Evolutionary conservation across 35 echinoderm and acorn worm genomes (phyloP).

Genomic region (Amphiura filiformis): DNA sequence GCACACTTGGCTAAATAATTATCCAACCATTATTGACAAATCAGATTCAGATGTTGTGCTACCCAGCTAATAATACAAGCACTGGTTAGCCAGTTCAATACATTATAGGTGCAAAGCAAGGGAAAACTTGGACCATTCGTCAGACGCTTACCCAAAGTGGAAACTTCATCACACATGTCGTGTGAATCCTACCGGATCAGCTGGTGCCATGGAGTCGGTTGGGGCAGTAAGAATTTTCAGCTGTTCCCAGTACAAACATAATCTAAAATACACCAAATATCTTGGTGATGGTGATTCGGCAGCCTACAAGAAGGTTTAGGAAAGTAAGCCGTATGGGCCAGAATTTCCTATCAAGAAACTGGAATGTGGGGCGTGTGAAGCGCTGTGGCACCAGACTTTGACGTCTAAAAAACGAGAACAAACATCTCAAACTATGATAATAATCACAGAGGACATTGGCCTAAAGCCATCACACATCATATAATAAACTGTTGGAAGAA

Average conservation of each 20-base stretch:
- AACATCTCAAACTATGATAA: too few species aligned
- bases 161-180: background rate
- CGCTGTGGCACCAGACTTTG: background rate
- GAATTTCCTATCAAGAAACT: background rate
- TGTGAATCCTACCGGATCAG: constrained; percentile 13
- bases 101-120: constrained; percentile 21
- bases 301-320: constrained; percentile 21
- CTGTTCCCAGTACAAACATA: background rate
- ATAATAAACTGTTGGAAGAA: too few species aligned
- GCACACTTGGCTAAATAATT: too few species aligned
- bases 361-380: too few species aligned
- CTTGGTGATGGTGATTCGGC: constrained; percentile 31
- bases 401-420: too few species aligned
- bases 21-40: too few species aligned
- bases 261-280: constrained; percentile 22
- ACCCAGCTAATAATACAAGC: too few species aligned
- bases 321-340: background rate
- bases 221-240: constrained; percentile 22
- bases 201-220: constrained; percentile 20
- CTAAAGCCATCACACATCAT: too few species aligned
- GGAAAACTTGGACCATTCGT: background rate
- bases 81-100: too few species aligned
- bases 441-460: too few species aligned
- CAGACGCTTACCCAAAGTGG: background rate
- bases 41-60: too few species aligned